Conservation (phyloP, 2,888 invertebrate genomes). For the Meloe dianella region DNA sequence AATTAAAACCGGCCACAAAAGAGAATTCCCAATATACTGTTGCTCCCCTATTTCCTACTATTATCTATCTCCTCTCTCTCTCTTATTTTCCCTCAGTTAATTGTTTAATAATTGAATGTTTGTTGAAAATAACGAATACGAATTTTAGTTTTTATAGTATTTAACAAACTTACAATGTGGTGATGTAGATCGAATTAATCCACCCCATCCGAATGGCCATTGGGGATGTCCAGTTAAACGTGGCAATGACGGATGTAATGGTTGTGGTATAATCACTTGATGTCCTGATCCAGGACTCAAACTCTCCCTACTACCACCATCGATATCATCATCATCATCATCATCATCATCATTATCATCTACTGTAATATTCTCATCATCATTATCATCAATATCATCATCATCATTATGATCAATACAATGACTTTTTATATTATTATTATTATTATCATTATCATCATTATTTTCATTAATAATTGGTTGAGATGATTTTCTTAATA, state of each 20-base stretch:
- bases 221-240: slow-evolving; percentile 65
- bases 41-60: not conserved
- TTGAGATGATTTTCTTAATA: slow-evolving; percentile 59
- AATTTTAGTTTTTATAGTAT: not conserved
- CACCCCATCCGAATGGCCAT: slow-evolving; percentile 71
- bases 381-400: slow-evolving; percentile 55
- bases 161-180: slow-evolving; percentile 63
- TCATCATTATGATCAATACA: slow-evolving; percentile 50
- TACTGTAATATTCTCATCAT: slow-evolving; percentile 56
- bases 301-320: slow-evolving; percentile 56
- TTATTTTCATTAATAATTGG: slow-evolving; percentile 27
- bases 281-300: slow-evolving; percentile 63
- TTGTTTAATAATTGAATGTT: slow-evolving; percentile 14
- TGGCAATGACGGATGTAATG: slow-evolving; percentile 67
- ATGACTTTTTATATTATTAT: slow-evolving; percentile 41
- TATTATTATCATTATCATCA: slow-evolving; percentile 38
- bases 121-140: not conserved
- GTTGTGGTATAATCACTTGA: slow-evolving; percentile 72
- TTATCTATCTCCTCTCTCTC: not conserved
- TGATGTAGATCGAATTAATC: slow-evolving; percentile 68
- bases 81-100: not conserved
- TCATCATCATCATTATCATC: slow-evolving; percentile 53
- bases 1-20: not conserved
- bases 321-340: slow-evolving; percentile 54
- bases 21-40: not conserved